phyloP scores from a whole-genome alignment of 2,113 vertebrate species.

The Mus spicilegus region DNA sequence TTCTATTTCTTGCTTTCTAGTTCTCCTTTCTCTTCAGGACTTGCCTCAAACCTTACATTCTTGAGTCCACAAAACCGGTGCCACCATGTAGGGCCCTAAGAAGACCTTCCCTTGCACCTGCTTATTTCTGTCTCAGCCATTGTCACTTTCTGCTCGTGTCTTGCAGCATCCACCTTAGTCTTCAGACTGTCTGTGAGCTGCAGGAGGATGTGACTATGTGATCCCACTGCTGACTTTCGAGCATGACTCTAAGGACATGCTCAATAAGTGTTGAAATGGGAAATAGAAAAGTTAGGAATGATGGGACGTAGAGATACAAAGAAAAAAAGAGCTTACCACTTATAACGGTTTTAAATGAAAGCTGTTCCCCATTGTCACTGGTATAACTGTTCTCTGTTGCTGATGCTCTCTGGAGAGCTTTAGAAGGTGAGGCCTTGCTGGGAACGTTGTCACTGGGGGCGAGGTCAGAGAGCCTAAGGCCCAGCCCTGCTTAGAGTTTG shows the following conservation, averaged over 20 bases:
- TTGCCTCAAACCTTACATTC: neutral
- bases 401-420: neutral
- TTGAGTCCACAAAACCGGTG: neutral
- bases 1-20: neutral
- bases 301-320: neutral
- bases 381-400: neutral
- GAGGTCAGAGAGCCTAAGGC: neutral
- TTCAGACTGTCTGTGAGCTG: neutral
- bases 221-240: neutral
- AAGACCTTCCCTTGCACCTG: neutral
- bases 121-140: neutral
- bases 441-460: neutral
- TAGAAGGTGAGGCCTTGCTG: neutral
- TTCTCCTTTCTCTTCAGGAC: neutral
- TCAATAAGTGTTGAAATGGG: neutral
- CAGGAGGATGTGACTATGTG: too few relatives aligned
- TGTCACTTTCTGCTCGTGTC: neutral
- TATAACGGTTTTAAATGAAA: neutral
- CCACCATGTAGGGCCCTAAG: neutral
- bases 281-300: neutral
- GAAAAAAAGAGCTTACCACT: neutral
- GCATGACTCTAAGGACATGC: too few relatives aligned
- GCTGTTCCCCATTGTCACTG: neutral
- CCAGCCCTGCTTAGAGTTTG: neutral
- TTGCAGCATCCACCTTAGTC: neutral